Percentiles rank a stretch among this genome's conserved stretches.
These are phyloP conservation scores for Agriopis marginaria DNA, from an alignment of 2,888 invertebrate species.

Conservation along the genomic window DNA sequence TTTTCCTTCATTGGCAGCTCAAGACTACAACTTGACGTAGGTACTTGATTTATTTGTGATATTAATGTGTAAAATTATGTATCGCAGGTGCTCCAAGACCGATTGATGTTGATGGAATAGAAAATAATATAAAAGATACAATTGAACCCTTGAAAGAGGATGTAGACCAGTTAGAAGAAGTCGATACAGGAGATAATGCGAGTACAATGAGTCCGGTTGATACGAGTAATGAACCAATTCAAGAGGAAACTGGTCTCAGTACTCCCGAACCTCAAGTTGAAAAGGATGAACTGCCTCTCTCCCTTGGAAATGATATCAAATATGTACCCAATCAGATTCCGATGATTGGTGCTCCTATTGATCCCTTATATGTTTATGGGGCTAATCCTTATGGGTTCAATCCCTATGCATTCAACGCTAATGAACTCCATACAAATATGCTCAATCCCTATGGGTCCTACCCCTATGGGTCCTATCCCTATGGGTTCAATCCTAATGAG, in stretches of 20 bases:
- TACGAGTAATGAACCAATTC: not conserved
- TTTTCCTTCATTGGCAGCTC: no score
- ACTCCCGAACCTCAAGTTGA: not conserved
- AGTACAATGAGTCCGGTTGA: no score
- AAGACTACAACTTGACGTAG: no score
- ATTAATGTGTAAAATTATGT: not conserved
- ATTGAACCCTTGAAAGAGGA: not conserved
- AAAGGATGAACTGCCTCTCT: not conserved
- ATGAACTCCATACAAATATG: no score
- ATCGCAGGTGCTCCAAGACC: not conserved
- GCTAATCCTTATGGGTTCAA: no score
- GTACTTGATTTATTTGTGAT: not conserved
- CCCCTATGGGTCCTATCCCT: no score
- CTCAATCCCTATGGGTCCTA: no score
- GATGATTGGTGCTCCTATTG: not conserved
- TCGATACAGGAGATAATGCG: no score
- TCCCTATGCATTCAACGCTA: no score
- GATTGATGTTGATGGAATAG: not conserved
- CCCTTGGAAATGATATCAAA: not conserved
- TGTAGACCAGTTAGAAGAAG: not conserved
- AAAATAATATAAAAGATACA: not conserved
- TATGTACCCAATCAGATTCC: not conserved
- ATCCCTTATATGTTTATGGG: no score
- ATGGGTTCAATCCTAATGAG: no score
- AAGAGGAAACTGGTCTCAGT: not conserved